Percentiles rank a stretch among this genome's conserved stretches.
Conservation (phyloP, 2,797 vertebrate species). For the Garrulus glandarius region DNA sequence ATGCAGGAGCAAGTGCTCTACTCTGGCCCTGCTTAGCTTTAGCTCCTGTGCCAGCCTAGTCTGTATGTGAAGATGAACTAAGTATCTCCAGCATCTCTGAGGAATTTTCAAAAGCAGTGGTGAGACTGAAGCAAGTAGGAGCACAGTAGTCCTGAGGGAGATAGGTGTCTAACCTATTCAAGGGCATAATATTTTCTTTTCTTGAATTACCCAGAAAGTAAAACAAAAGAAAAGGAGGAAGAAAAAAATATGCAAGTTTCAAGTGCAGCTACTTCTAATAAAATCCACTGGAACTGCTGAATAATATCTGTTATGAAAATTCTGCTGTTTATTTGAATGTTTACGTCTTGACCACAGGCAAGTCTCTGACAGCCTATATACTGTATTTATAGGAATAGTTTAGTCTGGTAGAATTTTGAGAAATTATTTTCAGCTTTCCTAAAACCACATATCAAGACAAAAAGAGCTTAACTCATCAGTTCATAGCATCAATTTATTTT, state of each 20-base stretch:
- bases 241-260: background rate
- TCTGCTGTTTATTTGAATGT: background rate
- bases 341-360: rapidly evolving
- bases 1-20: background rate
- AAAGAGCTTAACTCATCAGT: background rate
- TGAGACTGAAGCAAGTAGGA: background rate
- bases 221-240: background rate
- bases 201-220: background rate
- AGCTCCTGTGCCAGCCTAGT: background rate
- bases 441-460: background rate
- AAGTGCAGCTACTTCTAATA: background rate
- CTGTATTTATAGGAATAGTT: background rate
- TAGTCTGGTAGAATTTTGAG: background rate
- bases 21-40: background rate
- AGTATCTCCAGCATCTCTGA: background rate
- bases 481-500: background rate
- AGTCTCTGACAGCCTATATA: background rate
- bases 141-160: background rate
- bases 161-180: background rate
- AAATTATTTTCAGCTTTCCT: background rate
- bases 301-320: background rate
- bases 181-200: background rate
- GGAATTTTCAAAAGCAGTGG: background rate
- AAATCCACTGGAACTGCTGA: background rate
- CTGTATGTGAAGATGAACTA: background rate